These are phyloP conservation scores for Metacarcinus magister DNA, from an alignment of 2,888 invertebrate genomes.

Conservation along the genomic window DNA sequence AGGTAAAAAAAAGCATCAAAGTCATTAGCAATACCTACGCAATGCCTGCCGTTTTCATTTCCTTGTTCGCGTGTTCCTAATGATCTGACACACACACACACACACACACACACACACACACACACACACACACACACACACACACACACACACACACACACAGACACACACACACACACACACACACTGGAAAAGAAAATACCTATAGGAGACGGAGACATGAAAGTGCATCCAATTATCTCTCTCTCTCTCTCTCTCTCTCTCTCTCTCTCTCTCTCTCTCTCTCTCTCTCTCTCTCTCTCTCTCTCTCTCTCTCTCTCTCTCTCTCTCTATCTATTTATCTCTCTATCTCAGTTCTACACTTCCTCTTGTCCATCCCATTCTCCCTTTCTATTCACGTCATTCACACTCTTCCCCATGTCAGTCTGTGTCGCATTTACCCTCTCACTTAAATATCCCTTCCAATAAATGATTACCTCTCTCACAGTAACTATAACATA, in stretches of 20 bases:
- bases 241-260: no score
- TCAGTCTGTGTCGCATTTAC: no score
- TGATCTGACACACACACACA: no score
- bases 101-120: no score
- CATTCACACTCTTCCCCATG: background rate
- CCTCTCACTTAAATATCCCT: no score
- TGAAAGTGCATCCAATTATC: no score
- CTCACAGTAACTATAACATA: background rate
- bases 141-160: slow-evolving; percentile 50
- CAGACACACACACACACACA: slow-evolving; percentile 40
- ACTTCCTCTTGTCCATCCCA: background rate
- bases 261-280: background rate
- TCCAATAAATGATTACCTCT: background rate
- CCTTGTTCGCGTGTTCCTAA: no score
- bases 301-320: slow-evolving; percentile 40
- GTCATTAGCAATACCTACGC: no score
- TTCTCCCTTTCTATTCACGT: background rate
- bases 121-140: slow-evolving; percentile 42
- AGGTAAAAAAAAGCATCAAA: no score
- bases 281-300: background rate
- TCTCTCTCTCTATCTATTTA: background rate
- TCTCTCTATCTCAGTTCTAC: background rate
- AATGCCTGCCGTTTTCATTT: no score
- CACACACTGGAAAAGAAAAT: background rate
- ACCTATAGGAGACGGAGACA: background rate